These are phyloP conservation scores for Anseranas semipalmata DNA, from an alignment of 2,113 vertebrate species.

Conservation along the genomic window DNA sequence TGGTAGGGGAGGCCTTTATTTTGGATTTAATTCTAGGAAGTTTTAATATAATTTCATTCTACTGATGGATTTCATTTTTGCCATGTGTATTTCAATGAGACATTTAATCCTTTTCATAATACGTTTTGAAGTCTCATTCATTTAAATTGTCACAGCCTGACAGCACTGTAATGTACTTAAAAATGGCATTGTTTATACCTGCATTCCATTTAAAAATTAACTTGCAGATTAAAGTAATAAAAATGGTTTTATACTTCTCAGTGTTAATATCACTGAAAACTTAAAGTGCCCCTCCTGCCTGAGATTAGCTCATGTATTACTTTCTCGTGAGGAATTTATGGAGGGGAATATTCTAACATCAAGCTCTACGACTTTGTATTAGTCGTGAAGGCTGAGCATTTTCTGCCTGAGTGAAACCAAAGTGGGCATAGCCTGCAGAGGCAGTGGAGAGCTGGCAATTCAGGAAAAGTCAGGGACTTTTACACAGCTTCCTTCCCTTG, in stretches of 20 bases:
- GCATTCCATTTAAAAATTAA: conserved; percentile 11
- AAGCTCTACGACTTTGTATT: background rate
- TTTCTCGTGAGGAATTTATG: background rate
- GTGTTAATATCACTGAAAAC: background rate
- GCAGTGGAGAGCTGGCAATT: conserved; percentile 35
- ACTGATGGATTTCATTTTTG: background rate
- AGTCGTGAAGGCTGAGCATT: background rate
- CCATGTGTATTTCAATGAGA: background rate
- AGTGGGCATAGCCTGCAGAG: conserved; percentile 37
- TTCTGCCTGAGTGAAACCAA: background rate
- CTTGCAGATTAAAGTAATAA: conserved; percentile 21
- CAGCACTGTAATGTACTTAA: conserved; percentile 9
- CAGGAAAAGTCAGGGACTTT: background rate
- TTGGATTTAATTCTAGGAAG: background rate
- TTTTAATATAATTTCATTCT: background rate
- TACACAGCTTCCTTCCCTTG: background rate
- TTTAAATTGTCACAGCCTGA: conserved; percentile 6
- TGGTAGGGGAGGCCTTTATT: background rate
- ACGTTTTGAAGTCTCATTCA: conserved; percentile 1
- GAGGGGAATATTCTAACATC: background rate
- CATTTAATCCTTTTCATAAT: background rate
- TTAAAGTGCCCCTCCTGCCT: background rate
- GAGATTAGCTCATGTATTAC: background rate
- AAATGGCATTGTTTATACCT: background rate
- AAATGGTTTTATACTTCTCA: background rate